Evolutionary conservation across 2,113 vertebrate genomes (phyloP).

Genomic region (Vulpes ferrilata): DNA sequence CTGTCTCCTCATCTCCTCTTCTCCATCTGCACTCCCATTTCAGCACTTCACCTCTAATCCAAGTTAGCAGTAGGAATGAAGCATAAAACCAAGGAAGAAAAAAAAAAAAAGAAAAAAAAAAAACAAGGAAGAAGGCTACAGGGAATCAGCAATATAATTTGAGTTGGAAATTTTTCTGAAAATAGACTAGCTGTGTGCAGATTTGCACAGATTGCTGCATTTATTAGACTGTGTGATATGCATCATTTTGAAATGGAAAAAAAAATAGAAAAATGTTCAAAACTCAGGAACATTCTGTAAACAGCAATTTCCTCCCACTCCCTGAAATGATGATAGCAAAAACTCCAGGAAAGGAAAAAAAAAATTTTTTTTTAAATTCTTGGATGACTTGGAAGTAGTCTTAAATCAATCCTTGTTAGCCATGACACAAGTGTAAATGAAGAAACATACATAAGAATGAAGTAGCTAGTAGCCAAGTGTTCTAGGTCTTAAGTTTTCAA

Average conservation of each 20-base stretch:
- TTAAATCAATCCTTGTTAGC: neutral
- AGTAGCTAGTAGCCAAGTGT: neutral
- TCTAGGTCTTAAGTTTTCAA: neutral
- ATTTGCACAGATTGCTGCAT: conserved; percentile 59
- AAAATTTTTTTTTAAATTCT: neutral
- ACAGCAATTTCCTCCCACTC: conserved; percentile 66
- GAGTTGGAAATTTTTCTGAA: conserved; percentile 66
- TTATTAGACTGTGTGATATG: conserved; percentile 56
- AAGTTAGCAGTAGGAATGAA: neutral
- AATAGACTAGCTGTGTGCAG: conserved; percentile 57
- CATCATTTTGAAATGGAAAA: conserved; percentile 62
- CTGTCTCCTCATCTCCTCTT: neutral
- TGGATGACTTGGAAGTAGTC: neutral
- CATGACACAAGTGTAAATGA: conserved; percentile 7
- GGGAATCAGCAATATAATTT: conserved; percentile 35
- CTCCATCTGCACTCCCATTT: neutral
- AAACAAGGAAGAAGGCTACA: neutral
- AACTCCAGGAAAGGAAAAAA: conserved; percentile 35
- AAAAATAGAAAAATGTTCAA: conserved; percentile 65
- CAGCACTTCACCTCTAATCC: neutral
- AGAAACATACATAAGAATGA: neutral
- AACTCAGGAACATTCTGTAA: conserved; percentile 70
- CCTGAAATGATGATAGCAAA: conserved; percentile 64
- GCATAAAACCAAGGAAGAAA: conserved; percentile 11
- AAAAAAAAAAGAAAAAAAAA: too few species aligned